Conservation (phyloP, 2,888 invertebrate species). For the Caradrina clavipalpis region DNA sequence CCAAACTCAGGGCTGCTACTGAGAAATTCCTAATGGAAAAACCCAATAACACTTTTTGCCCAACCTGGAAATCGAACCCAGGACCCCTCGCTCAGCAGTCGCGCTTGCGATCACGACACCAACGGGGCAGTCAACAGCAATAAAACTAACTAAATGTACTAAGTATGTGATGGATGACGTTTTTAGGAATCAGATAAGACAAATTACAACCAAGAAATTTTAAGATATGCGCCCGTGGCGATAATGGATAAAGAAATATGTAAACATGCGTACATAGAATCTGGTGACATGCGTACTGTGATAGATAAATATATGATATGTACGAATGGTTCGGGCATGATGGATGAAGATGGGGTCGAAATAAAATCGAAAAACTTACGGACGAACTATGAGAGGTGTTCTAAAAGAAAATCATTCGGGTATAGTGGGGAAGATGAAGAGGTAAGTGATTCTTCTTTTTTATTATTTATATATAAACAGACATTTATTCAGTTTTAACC, state of each 20-base stretch:
- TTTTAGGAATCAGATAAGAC: neutral
- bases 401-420: constrained; percentile 3
- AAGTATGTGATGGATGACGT: too few relatives aligned
- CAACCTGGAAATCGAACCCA: too few relatives aligned
- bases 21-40: too few relatives aligned
- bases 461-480: too few relatives aligned
- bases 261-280: constrained; percentile 51
- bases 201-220: constrained; percentile 61
- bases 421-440: neutral
- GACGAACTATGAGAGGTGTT: neutral
- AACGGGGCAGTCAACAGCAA: too few relatives aligned
- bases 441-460: constrained; percentile 3
- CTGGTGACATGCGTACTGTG: constrained; percentile 41
- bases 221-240: constrained; percentile 62
- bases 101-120: too few relatives aligned
- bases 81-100: too few relatives aligned
- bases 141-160: too few relatives aligned
- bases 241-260: constrained; percentile 65
- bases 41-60: too few relatives aligned
- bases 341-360: constrained; percentile 48
- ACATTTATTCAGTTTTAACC: too few relatives aligned
- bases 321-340: constrained; percentile 55
- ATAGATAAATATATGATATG: constrained; percentile 75
- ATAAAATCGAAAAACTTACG: too few relatives aligned
- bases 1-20: too few relatives aligned